Evolutionary conservation across 1,140 invertebrate species (phyloP), one percentile per base, ranked within the genome.

Genomic region (Vanessa atalanta): DNA sequence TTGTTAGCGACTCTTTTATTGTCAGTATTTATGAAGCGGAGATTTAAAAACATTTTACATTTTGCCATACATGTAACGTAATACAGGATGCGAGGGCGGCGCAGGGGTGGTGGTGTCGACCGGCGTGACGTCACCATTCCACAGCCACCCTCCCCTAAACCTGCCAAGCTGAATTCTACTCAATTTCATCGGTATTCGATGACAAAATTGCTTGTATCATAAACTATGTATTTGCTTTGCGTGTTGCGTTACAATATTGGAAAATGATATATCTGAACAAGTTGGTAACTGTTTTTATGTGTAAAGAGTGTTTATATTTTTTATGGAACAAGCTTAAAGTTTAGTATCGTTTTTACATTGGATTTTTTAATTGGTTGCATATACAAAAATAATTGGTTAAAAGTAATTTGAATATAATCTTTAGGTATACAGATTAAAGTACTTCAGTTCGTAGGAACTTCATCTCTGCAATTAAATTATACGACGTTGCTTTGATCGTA

Each of bases 81-180:
- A 14, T 66, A 67, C 50, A 26, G 65, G 43, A 67, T 15, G 16
- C 26, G 47, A 51, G 43, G 75, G 70, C n/a, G 60, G 53, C 43
- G 65, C 48, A 23, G 63, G 79, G 67, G 60, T 53, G 66, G 66
- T 23, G 51, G 51, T 9, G 51, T 53, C 3, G 70, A 67, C 78
- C 76, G 69, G 12, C 37, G 55, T 75, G 73, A 70, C 70, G 67
- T 74, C 73, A 69, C 47, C 26, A 43, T 61, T 70, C 14, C 43
- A 65, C 55, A n/a, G 12, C 50, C 63, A 12, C 23, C 61, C 15
- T 51, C 23, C 57, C 60, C 37, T 20, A 57, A 48, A 26, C 9
- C 13, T 61, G 69, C 16, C 13, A 51, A 14, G 23, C 60, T 15
- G 57, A 70, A 31, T 11, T 50, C 8, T 48, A 61, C 31, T 20